phyloP scores from a whole-genome alignment of 2,888 invertebrate genomes.

The Eurytoma californica region DNA sequence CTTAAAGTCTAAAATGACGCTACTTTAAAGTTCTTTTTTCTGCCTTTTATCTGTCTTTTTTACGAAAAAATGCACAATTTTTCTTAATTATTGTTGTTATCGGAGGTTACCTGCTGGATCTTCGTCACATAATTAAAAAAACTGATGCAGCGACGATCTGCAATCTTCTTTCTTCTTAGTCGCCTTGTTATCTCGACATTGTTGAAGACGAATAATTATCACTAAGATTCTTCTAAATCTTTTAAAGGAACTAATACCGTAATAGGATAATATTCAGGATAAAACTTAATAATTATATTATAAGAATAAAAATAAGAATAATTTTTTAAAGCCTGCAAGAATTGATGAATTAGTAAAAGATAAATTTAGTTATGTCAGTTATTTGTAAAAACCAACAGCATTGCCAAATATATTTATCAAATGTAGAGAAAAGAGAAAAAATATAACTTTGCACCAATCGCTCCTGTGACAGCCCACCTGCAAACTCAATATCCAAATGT shows the following conservation, averaged over 20 bases:
- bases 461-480: constrained; percentile 68
- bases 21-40: constrained; percentile 51
- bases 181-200: constrained; percentile 35
- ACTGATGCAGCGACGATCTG: constrained; percentile 43
- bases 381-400: constrained; percentile 46
- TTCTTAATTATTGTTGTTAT: constrained; percentile 64
- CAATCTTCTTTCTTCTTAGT: constrained; percentile 45
- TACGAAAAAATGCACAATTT: constrained; percentile 50
- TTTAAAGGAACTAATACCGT: constrained; percentile 48
- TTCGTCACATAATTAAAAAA: constrained; percentile 63
- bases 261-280: constrained; percentile 50
- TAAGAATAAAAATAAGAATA: constrained; percentile 39
- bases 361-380: constrained; percentile 52
- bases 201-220: constrained; percentile 41
- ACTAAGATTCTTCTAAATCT: constrained; percentile 47
- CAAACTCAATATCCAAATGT: constrained; percentile 70
- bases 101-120: constrained; percentile 70
- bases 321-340: constrained; percentile 63
- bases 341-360: constrained; percentile 65
- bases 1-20: constrained; percentile 52
- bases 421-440: constrained; percentile 52
- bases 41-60: constrained; percentile 49
- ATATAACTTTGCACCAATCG: constrained; percentile 60
- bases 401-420: constrained; percentile 51
- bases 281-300: constrained; percentile 40